phyloP scores from a whole-genome alignment of 1,140 invertebrate species.

The Nasonia longicornis region DNA sequence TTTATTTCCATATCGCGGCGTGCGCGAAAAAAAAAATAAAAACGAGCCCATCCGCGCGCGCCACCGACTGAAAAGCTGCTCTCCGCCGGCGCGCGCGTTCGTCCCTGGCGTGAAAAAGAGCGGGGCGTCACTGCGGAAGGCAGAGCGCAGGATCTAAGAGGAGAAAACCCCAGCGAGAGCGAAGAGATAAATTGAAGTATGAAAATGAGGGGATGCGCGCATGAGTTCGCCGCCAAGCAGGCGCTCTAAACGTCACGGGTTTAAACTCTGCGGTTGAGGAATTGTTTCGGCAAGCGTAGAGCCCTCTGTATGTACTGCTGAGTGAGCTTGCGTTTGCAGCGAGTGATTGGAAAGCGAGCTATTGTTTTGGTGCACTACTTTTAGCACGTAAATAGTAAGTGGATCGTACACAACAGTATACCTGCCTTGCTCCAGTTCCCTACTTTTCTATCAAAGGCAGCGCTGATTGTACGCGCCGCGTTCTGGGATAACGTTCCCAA shows the following conservation, averaged over 20 bases:
- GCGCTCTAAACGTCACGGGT: not conserved
- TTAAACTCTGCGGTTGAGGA: not conserved
- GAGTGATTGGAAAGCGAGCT: too few species aligned
- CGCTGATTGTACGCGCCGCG: too few species aligned
- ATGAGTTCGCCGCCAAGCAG: not conserved
- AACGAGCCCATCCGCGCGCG: not conserved
- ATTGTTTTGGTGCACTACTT: too few species aligned
- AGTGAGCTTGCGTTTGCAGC: not conserved
- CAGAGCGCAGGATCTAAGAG: slow-evolving; percentile 21
- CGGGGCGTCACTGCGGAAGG: not conserved
- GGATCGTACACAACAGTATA: too few species aligned
- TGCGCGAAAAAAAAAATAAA: slow-evolving; percentile 20
- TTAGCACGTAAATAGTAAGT: too few species aligned
- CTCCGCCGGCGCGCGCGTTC: slow-evolving; percentile 12
- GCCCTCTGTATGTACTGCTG: not conserved
- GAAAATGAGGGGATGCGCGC: slow-evolving; percentile 35
- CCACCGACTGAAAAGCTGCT: slow-evolving; percentile 41
- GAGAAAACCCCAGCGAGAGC: not conserved
- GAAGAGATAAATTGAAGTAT: slow-evolving; percentile 31
- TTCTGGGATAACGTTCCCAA: too few species aligned
- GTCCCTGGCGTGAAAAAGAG: slow-evolving; percentile 7
- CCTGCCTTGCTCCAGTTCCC: too few species aligned
- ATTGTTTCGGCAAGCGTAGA: not conserved
- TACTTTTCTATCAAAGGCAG: too few species aligned
- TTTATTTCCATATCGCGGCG: slow-evolving; percentile 50